Conservation (phyloP, 2,888 invertebrate genomes). For the Charanyca ferruginea region DNA sequence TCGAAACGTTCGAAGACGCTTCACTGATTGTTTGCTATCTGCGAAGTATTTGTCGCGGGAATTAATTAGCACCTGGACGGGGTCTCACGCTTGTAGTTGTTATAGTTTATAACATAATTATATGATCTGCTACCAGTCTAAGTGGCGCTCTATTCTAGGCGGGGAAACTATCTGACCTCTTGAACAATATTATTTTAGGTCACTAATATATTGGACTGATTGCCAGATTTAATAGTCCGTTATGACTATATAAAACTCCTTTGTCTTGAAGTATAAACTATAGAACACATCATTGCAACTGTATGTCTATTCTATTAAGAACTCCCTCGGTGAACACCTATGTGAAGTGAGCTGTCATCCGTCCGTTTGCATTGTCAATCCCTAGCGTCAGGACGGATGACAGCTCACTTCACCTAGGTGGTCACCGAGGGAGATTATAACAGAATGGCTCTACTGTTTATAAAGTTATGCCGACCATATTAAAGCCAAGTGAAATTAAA, state of each 20-base stretch:
- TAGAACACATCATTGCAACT: conserved; percentile 5
- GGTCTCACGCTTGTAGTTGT: conserved; percentile 4
- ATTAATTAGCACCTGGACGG: conserved; percentile 9
- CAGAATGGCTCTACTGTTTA: too few relatives aligned
- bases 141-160: not conserved
- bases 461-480: conserved; percentile 2
- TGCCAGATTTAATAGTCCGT: conserved; percentile 10
- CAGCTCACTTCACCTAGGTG: too few relatives aligned
- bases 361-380: too few relatives aligned
- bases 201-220: conserved; percentile 7
- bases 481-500: conserved; percentile 16
- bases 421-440: too few relatives aligned
- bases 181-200: conserved; percentile 1
- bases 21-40: conserved; percentile 69
- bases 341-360: too few relatives aligned
- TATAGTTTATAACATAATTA: conserved; percentile 1
- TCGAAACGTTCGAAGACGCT: conserved; percentile 84
- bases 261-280: conserved; percentile 4
- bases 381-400: too few relatives aligned
- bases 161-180: not conserved
- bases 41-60: conserved; percentile 13
- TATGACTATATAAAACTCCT: conserved; percentile 14
- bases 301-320: too few relatives aligned
- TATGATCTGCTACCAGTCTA: conserved; percentile 4
- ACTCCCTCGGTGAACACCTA: too few relatives aligned